phyloP scores from a whole-genome alignment of 1,140 invertebrate species.

The Bursaphelenchus mucronatus region DNA sequence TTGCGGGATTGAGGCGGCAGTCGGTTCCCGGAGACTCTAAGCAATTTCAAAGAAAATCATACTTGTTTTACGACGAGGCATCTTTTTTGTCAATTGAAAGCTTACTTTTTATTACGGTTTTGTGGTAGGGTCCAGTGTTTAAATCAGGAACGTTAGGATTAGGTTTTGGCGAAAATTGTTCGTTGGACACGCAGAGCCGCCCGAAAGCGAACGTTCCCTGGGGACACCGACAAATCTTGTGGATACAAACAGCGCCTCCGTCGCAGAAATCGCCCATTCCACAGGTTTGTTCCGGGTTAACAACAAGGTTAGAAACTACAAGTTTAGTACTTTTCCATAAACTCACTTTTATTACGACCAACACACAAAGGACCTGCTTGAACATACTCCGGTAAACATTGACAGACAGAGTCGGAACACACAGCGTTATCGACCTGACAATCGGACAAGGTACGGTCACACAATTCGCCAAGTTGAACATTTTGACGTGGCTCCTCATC shows the following conservation, averaged over 20 bases:
- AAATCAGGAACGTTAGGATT: too few relatives aligned
- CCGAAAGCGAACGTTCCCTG: constrained; percentile 24
- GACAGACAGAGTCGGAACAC: constrained; percentile 29
- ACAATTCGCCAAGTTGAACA: constrained; percentile 10
- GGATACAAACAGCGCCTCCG: constrained; percentile 37
- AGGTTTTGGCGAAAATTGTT: constrained; percentile 23
- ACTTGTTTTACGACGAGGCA: constrained; percentile 33
- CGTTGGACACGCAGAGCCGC: constrained; percentile 25
- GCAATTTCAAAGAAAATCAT: constrained; percentile 15
- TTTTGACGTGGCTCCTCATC: too few relatives aligned
- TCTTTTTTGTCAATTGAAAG: too few relatives aligned
- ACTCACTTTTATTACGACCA: constrained; percentile 34
- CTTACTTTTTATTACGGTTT: too few relatives aligned
- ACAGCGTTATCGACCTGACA: constrained; percentile 26
- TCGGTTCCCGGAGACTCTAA: constrained; percentile 38
- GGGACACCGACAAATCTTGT: constrained; percentile 36
- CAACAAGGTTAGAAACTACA: constrained; percentile 40
- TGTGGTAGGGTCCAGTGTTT: too few relatives aligned
- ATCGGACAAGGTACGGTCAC: constrained; percentile 8
- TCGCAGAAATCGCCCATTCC: constrained; percentile 39
- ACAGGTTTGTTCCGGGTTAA: constrained; percentile 31
- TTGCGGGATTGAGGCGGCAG: constrained; percentile 37
- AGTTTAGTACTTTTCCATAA: constrained; percentile 20
- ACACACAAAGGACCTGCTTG: constrained; percentile 39
- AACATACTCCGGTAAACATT: constrained; percentile 35